Evolutionary conservation across 2,888 invertebrate species (phyloP), one percentile per base, ranked within the genome.

Genomic region (Torymus auratus): DNA sequence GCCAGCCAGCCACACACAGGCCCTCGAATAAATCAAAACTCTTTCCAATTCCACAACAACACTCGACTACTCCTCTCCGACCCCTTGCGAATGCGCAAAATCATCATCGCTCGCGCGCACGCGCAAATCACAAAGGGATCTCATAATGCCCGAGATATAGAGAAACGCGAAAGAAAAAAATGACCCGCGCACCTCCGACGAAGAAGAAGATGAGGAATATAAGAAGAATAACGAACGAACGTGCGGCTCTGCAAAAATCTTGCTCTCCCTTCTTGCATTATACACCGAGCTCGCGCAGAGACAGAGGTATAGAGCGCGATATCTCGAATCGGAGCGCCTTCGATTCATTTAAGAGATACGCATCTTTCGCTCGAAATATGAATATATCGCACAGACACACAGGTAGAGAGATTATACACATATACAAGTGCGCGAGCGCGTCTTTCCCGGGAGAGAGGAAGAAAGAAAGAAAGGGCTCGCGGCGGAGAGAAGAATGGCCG

Each of bases 261-360:
- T 41, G 0, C 41, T 41, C 41, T 41, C 41, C 41, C 41, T 7
- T 41, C 41, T 41, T 10, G 41, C 7, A 41, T 41, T 41, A 41
- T 41, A 41, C 41, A 7, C 41, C 7, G 41, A 7, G 41, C 7
- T 5, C 5, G 41, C 41, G 41, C 28, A 61, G 61, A 71, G 20
- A 71, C 50, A 56, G 55, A 74, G 56, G 13, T 55, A 52, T 13
- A 52, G 56, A 7, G 55, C 20, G 52, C 23, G 56, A 68, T 81
- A 81, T 81, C 74, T 81, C 65, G 52, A 78, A 74, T 81, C 81
- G 73, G 73, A 81, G 81, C 81, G 64, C 69, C 73, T 81, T 89
- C 90, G 90, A 90, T 90, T 90, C 90, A 90, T 90, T 90, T 90
- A 88, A 88, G 86, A 89, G 90, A 90, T 90, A 90, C 61, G 87